Evolutionary conservation across 1,140 invertebrate species (phyloP).

Genomic region (Mycetomoellerius zeteki): DNA sequence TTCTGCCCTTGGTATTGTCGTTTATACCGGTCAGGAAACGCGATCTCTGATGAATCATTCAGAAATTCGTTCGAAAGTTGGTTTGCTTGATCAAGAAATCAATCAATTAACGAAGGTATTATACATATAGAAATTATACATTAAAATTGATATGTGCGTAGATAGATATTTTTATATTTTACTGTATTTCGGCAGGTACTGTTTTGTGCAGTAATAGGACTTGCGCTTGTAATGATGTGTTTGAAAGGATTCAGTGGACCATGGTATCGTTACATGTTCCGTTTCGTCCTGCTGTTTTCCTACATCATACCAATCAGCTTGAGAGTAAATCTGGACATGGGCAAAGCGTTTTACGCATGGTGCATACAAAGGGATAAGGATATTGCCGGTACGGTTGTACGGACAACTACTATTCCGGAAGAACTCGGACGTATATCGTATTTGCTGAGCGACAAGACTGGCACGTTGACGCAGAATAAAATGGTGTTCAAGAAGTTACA

Average conservation of each 20-base stretch:
- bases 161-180: conserved; percentile 6
- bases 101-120: conserved; percentile 97
- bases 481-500: conserved; percentile 99
- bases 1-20: conserved; percentile 96
- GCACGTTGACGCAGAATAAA: conserved; percentile 99
- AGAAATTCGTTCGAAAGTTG: conserved; percentile 97
- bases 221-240: conserved; percentile 98
- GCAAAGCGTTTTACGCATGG: conserved; percentile 99
- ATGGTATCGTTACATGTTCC: conserved; percentile 98
- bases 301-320: conserved; percentile 99
- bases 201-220: conserved; percentile 96
- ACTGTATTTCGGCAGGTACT: conserved; percentile 89
- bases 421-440: conserved; percentile 99
- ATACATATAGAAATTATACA: neutral
- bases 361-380: conserved; percentile 97
- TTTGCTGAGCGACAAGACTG: conserved; percentile 98
- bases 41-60: conserved; percentile 99
- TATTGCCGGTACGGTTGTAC: conserved; percentile 97
- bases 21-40: conserved; percentile 99
- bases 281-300: conserved; percentile 98
- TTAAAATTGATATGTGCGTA: conserved; percentile 44
- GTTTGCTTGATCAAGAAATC: conserved; percentile 97
- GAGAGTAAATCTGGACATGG: conserved; percentile 99
- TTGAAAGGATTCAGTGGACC: conserved; percentile 98
- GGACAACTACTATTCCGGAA: conserved; percentile 99